Percentiles rank a stretch among this genome's conserved stretches.
These are phyloP conservation scores for Drosophila orosa DNA, from an alignment of 1,140 invertebrate genomes.

Conservation along the genomic window DNA sequence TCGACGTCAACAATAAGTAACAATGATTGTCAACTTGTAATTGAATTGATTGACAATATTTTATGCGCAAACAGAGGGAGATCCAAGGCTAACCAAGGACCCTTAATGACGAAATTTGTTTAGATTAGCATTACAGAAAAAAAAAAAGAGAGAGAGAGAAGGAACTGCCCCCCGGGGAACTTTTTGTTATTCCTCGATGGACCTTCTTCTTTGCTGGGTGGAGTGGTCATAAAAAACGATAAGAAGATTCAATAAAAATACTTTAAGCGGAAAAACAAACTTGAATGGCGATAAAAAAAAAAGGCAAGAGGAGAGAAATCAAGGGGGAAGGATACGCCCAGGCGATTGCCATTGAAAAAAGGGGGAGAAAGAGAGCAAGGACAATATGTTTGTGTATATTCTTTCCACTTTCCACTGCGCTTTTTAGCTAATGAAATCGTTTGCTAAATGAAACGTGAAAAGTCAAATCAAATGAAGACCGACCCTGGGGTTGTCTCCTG, in stretches of 20 bases:
- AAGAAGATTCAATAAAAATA: constrained; percentile 83
- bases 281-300: constrained; percentile 74
- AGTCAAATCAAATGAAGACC: constrained; percentile 60
- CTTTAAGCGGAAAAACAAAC: constrained; percentile 84
- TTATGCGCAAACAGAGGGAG: constrained; percentile 60
- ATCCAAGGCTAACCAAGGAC: constrained; percentile 28
- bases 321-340: constrained; percentile 46
- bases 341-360: constrained; percentile 43
- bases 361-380: constrained; percentile 39
- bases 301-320: not conserved
- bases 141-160: constrained; percentile 21
- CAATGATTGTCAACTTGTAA: constrained; percentile 84
- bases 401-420: constrained; percentile 42
- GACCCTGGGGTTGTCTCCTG: constrained; percentile 18
- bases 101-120: constrained; percentile 83
- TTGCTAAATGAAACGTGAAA: constrained; percentile 84
- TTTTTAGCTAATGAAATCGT: constrained; percentile 84
- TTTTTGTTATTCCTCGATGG: constrained; percentile 29
- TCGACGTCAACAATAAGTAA: constrained; percentile 82
- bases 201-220: constrained; percentile 49
- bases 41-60: constrained; percentile 84
- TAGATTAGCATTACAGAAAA: constrained; percentile 80
- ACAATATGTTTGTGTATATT: constrained; percentile 56
- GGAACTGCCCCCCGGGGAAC: not conserved
- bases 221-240: constrained; percentile 80